These are phyloP conservation scores for Melanogrammus aeglefinus DNA, from an alignment of 2,797 vertebrate genomes.

Conservation along the genomic window DNA sequence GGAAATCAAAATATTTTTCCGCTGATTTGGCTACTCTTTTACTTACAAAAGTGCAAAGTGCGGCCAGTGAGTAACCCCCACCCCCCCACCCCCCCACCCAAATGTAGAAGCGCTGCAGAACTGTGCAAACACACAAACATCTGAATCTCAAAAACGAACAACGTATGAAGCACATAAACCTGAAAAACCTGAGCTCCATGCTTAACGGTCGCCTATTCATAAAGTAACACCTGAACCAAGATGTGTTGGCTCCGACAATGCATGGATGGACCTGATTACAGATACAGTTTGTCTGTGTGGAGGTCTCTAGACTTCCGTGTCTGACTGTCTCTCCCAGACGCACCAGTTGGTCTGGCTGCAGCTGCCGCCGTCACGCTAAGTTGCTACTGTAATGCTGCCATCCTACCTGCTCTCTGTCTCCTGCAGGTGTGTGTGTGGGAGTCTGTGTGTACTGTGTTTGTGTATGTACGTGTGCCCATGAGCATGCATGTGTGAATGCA, in stretches of 20 bases:
- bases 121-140: too few species aligned
- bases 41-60: too few species aligned
- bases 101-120: neutral
- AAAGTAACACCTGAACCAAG: neutral
- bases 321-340: constrained; percentile 2
- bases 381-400: neutral
- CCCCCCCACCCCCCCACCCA: too few species aligned
- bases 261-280: neutral
- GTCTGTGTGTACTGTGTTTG: neutral
- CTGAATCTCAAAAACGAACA: neutral
- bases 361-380: neutral
- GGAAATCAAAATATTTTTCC: too few species aligned
- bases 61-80: neutral
- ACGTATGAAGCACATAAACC: neutral
- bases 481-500: neutral
- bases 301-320: neutral
- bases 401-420: neutral
- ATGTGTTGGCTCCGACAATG: neutral
- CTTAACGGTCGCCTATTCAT: neutral
- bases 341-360: neutral
- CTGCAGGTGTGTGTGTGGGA: neutral
- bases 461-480: neutral
- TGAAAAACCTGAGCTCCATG: neutral
- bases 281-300: neutral
- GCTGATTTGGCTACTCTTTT: too few species aligned